phyloP scores from a whole-genome alignment of 2,113 vertebrate species.

The Protomyctophum bolini region DNA sequence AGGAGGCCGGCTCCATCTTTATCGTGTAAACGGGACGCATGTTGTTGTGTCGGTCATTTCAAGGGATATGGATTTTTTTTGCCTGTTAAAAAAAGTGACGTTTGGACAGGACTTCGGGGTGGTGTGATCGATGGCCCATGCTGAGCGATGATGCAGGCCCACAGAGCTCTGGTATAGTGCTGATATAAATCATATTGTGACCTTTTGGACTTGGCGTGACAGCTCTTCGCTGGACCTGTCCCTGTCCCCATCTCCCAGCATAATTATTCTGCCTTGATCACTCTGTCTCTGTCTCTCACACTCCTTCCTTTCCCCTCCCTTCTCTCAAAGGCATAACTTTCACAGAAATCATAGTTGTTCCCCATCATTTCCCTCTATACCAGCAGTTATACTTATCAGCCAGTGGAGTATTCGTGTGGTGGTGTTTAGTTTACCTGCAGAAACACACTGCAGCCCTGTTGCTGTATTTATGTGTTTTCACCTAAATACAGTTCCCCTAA shows the following conservation, averaged over 20 bases:
- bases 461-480: too few relatives aligned
- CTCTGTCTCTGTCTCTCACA: neutral
- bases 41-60: constrained; percentile 36
- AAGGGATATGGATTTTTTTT: constrained; percentile 25
- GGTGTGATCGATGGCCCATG: constrained; percentile 32
- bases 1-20: constrained; percentile 20
- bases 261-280: neutral
- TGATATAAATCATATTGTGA: constrained; percentile 63
- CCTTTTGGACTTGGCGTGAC: constrained; percentile 49
- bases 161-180: constrained; percentile 7
- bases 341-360: too few relatives aligned
- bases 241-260: neutral
- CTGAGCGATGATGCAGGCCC: constrained; percentile 41
- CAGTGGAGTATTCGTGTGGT: too few relatives aligned
- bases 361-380: too few relatives aligned
- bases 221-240: neutral
- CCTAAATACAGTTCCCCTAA: too few relatives aligned
- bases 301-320: neutral
- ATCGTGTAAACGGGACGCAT: constrained; percentile 40
- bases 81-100: constrained; percentile 20
- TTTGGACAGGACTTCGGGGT: constrained; percentile 31
- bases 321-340: too few relatives aligned
- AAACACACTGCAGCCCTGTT: too few relatives aligned
- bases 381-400: too few relatives aligned
- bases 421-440: too few relatives aligned